phyloP scores from a whole-genome alignment of 2,888 invertebrate genomes.

The Oxystoma pomonae region DNA sequence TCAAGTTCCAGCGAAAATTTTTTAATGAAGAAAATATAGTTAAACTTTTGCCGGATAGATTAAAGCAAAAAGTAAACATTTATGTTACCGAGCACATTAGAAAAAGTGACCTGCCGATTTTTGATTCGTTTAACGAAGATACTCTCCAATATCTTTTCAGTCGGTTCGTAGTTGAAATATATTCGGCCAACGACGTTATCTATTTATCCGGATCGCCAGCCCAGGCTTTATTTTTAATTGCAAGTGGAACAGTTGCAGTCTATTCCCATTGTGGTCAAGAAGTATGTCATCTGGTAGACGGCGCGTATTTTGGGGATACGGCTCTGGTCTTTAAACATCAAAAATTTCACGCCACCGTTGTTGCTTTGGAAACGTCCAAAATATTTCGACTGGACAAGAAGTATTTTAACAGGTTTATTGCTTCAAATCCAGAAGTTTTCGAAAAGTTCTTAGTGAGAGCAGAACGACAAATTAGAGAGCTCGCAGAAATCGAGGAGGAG shows the following conservation, averaged over 20 bases:
- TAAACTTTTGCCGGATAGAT: slow-evolving; percentile 7
- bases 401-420: slow-evolving; percentile 47
- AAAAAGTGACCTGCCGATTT: slow-evolving; percentile 50
- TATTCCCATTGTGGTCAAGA: slow-evolving; percentile 58
- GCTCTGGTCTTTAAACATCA: slow-evolving; percentile 55
- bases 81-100: slow-evolving; percentile 55
- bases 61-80: slow-evolving; percentile 49
- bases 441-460: slow-evolving; percentile 19
- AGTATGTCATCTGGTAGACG: slow-evolving; percentile 50
- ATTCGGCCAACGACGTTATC: slow-evolving; percentile 58
- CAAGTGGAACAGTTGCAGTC: slow-evolving; percentile 58
- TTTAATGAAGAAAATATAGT: slow-evolving; percentile 44
- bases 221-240: slow-evolving; percentile 61
- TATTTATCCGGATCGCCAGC: slow-evolving; percentile 57
- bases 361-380: slow-evolving; percentile 57
- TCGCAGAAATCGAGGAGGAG: slow-evolving; percentile 19
- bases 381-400: slow-evolving; percentile 53
- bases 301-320: slow-evolving; percentile 59
- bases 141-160: slow-evolving; percentile 52
- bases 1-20: slow-evolving; percentile 45
- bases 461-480: slow-evolving; percentile 15
- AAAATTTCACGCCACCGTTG: slow-evolving; percentile 53
- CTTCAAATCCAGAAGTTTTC: slow-evolving; percentile 15
- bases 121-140: slow-evolving; percentile 49
- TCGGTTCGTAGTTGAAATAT: slow-evolving; percentile 54